Conservation (phyloP, 1,140 invertebrate species). For the Potamilus streckersoni region DNA sequence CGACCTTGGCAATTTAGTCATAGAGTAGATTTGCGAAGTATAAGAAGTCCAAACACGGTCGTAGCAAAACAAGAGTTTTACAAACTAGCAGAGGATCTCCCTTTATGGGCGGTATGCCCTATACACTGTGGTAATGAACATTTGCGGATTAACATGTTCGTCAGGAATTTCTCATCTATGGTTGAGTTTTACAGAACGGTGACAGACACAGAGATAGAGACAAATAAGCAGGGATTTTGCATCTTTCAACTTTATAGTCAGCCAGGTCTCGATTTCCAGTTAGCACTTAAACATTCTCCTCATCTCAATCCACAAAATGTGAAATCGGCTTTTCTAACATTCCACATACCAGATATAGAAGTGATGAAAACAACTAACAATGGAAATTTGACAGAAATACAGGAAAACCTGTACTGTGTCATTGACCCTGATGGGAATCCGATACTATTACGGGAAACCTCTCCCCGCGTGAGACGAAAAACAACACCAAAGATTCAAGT, state of each 20-base stretch:
- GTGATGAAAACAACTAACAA: not conserved
- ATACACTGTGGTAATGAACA: conserved; percentile 33
- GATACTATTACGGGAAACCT: conserved; percentile 24
- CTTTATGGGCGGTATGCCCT: conserved; percentile 34
- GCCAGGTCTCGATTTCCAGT: conserved; percentile 28
- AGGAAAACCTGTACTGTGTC: conserved; percentile 21
- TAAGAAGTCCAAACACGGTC: conserved; percentile 3
- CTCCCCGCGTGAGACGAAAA: not conserved
- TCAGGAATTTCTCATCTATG: conserved; percentile 29
- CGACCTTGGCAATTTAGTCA: conserved; percentile 35
- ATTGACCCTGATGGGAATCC: conserved; percentile 36
- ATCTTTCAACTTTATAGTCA: conserved; percentile 32
- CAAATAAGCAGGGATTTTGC: conserved; percentile 33
- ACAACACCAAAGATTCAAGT: not conserved
- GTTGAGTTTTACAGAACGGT: conserved; percentile 35
- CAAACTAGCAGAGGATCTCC: conserved; percentile 25
- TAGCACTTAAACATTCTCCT: conserved; percentile 30
- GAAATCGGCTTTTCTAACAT: conserved; percentile 23
- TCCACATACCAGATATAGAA: conserved; percentile 28
- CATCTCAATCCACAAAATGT: conserved; percentile 24
- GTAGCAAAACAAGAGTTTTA: conserved; percentile 33
- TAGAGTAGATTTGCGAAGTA: conserved; percentile 32
- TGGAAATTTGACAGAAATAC: conserved; percentile 9
- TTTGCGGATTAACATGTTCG: conserved; percentile 33
- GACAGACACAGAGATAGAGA: conserved; percentile 34